Percentiles rank a stretch among this genome's conserved stretches.
phyloP scores from a whole-genome alignment of 2,888 invertebrate species.

The Allacma fusca region DNA sequence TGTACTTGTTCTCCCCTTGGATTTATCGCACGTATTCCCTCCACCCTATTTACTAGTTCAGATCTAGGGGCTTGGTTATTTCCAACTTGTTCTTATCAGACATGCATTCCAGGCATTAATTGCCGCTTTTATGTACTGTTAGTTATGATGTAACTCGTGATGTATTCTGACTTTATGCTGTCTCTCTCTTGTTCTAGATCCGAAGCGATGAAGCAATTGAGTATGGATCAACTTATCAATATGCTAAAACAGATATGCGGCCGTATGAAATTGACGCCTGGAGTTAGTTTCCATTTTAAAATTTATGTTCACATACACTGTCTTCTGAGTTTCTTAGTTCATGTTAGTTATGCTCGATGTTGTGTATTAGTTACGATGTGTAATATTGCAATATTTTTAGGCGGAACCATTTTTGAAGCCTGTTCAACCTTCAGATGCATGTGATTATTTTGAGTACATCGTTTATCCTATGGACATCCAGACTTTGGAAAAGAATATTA shows the following conservation, averaged over 20 bases:
- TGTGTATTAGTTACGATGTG: neutral
- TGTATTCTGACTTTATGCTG: neutral
- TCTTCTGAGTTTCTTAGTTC: neutral
- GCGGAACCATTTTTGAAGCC: conserved; percentile 80
- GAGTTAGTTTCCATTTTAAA: conserved; percentile 70
- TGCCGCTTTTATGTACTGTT: neutral
- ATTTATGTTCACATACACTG: no score
- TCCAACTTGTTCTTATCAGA: neutral
- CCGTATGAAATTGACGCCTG: conserved; percentile 80
- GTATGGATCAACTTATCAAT: conserved; percentile 77
- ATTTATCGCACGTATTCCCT: neutral
- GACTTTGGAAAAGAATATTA: conserved; percentile 78
- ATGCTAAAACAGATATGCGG: conserved; percentile 81
- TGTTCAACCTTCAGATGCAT: conserved; percentile 75
- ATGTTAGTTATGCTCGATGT: neutral
- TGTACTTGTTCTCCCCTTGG: neutral
- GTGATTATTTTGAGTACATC: conserved; percentile 82
- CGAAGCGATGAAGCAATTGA: conserved; percentile 75
- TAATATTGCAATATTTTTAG: conserved; percentile 65
- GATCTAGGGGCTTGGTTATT: conserved; percentile 5
- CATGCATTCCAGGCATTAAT: neutral
- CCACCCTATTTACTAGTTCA: neutral
- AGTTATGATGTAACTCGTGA: no score
- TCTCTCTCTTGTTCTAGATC: conserved; percentile 68
- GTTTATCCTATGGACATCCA: conserved; percentile 87